phyloP scores from a whole-genome alignment of 2,888 invertebrate species.

The Drosophila prostipennis region DNA sequence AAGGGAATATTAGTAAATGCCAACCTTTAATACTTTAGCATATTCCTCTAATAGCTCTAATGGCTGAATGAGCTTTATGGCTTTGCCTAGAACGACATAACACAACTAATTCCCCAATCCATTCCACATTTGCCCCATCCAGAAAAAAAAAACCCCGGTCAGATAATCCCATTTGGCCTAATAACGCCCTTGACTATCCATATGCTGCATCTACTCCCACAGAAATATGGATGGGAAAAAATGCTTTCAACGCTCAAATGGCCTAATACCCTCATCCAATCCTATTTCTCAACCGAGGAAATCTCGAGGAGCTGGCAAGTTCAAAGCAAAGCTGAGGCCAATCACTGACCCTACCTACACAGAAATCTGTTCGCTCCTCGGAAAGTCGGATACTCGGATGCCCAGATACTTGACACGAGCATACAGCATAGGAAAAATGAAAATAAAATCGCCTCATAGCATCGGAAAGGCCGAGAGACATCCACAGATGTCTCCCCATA shows the following conservation, averaged over 20 bases:
- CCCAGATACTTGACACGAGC: conserved; percentile 4
- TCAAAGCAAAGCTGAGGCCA: conserved; percentile 13
- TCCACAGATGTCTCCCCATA: conserved; percentile 30
- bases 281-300: not conserved
- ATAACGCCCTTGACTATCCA: conserved; percentile 18
- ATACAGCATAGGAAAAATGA: conserved; percentile 4
- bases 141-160: not conserved
- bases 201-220: conserved; percentile 23
- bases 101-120: conserved; percentile 10
- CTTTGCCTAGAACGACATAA: conserved; percentile 2
- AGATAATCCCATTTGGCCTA: conserved; percentile 18
- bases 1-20: not conserved
- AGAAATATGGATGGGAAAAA: conserved; percentile 15
- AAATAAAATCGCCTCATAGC: conserved; percentile 55
- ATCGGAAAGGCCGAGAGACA: conserved; percentile 21
- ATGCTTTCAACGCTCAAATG: conserved; percentile 21
- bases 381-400: not conserved
- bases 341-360: conserved; percentile 47
- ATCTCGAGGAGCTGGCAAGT: conserved; percentile 8
- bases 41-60: conserved; percentile 9
- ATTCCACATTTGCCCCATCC: not conserved
- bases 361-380: conserved; percentile 19
- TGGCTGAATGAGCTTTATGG: conserved; percentile 4
- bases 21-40: not conserved
- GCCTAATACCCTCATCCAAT: not conserved